These are phyloP conservation scores for Phoebastria nigripes DNA, from an alignment of 2,797 vertebrate genomes.

Conservation along the genomic window DNA sequence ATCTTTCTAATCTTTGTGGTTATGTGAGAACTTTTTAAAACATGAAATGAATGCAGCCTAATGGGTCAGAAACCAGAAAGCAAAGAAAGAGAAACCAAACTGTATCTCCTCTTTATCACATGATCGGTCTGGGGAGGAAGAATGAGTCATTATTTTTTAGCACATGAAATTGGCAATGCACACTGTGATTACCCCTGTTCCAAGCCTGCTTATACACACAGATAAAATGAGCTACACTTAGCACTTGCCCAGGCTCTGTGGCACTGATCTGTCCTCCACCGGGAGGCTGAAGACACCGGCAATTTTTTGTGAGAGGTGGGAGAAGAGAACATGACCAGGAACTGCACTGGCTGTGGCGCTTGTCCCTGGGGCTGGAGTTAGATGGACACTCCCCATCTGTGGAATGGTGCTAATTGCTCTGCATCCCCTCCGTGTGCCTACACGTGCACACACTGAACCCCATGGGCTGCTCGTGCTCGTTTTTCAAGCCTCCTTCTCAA, in stretches of 20 bases:
- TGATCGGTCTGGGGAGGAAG: background rate
- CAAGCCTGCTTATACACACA: background rate
- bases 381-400: fast-evolving
- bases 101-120: background rate
- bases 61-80: background rate
- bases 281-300: background rate
- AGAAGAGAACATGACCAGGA: background rate
- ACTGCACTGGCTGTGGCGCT: background rate
- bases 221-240: background rate
- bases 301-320: background rate
- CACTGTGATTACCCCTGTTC: background rate
- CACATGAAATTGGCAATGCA: background rate
- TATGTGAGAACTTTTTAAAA: background rate
- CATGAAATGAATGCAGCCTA: background rate
- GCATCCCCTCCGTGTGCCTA: background rate
- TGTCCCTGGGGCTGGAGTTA: background rate
- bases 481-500: background rate
- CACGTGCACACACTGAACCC: fast-evolving
- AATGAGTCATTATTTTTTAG: constrained; percentile 20
- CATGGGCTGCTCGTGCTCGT: fast-evolving
- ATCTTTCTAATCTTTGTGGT: constrained; percentile 1
- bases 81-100: background rate
- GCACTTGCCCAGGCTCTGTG: background rate
- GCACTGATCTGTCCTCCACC: background rate
- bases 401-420: fast-evolving